phyloP scores from a whole-genome alignment of 2,888 invertebrate species.

The Escarpia spicata region DNA sequence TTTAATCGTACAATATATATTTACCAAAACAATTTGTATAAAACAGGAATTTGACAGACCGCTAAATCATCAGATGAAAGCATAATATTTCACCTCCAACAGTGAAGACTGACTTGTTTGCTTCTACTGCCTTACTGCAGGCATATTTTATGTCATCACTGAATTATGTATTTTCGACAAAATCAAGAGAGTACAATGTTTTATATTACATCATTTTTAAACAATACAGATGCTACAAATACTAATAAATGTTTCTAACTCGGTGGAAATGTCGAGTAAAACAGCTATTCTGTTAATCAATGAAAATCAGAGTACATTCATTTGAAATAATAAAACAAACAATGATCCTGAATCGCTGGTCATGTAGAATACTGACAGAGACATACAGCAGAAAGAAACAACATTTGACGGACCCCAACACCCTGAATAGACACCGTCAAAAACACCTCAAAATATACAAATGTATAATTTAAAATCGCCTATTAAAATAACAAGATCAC shows the following conservation, averaged over 20 bases:
- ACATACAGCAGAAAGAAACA: neutral
- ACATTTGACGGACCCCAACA: neutral
- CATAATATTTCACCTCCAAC: neutral
- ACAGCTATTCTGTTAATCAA: no score
- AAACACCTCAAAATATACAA: neutral
- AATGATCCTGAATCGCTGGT: neutral
- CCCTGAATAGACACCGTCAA: neutral
- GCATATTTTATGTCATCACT: neutral
- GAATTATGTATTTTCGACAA: no score
- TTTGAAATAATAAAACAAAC: neutral
- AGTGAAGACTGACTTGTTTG: neutral
- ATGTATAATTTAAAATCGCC: neutral
- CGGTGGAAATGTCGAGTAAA: no score
- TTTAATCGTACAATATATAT: no score
- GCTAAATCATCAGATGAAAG: no score
- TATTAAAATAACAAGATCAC: neutral
- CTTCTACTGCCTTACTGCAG: neutral
- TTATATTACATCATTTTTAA: no score
- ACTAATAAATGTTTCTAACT: no score
- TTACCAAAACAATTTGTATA: no score
- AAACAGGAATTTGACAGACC: no score
- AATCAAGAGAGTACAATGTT: no score
- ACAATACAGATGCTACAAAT: no score
- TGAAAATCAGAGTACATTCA: no score
- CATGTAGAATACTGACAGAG: neutral